Evolutionary conservation across 2,888 invertebrate genomes (phyloP), one percentile per base, ranked within the genome.

Genomic region (Papilio elwesi): DNA sequence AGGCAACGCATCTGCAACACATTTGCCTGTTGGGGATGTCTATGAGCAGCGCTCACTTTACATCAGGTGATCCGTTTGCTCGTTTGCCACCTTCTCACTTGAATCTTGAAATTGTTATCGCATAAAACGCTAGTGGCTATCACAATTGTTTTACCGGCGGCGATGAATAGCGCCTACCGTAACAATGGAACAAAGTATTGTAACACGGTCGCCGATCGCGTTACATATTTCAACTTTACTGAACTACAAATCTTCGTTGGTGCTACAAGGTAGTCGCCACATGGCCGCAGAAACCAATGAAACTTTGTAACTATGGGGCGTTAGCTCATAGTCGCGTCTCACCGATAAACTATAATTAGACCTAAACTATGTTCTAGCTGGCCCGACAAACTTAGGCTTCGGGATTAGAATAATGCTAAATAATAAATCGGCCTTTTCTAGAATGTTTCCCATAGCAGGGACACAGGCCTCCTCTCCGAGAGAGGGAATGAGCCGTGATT

Each of bases 171-270:
- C 38, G 38, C 36, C 59, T 59, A 59, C 38, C n/a, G n/a, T 5
- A 59, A 59, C 59, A 59, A 59, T 59, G n/a, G 59, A 11, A 59
- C 38, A 59, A 59, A 36, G n/a, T 59, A n/a, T 59, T 38, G 5
- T 38, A n/a, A 36, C n/a, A n/a, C 13, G 38, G 36, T 38, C 36
- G 6, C 13, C 36, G 57, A 0, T 4, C 9, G 10, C 26, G 26
- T 55, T 26, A 55, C 16, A 9, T n/a, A 9, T 36, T 38, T 36
- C 13, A 55, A 59, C 36, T 59, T 59, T 38, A 59, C 38, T n/a
- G 38, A 38, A 38, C 38, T 59, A n/a, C 38, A 59, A 59, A 38
- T 59, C 59, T 59, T 59, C 38, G 59, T 59, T 59, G 38, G 36
- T 0, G 8, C 36, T 4, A 26, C 26, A 26, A 26, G 26, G 26